Percentiles rank a stretch among this genome's conserved stretches.
phyloP scores from a whole-genome alignment of 2,113 vertebrate genomes.

The Corydoras sp. region DNA sequence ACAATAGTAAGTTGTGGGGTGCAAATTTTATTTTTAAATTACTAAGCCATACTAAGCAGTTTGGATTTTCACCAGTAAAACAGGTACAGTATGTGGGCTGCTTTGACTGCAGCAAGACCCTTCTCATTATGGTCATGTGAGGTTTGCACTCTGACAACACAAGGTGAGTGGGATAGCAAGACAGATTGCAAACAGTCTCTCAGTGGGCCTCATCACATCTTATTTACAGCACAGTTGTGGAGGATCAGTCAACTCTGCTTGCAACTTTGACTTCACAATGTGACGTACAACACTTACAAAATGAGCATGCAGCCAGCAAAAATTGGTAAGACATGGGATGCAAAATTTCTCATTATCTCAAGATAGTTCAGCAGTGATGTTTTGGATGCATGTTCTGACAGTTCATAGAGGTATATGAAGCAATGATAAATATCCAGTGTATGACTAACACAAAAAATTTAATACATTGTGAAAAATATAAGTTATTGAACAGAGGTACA shows the following conservation, averaged over 20 bases:
- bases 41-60: too few species aligned
- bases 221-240: constrained; percentile 60
- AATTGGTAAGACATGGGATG: constrained; percentile 1
- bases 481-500: too few species aligned
- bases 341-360: constrained; percentile 15
- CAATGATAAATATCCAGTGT: too few species aligned
- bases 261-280: not conserved
- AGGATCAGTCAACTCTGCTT: not conserved
- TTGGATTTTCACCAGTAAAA: too few species aligned
- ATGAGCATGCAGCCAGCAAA: not conserved
- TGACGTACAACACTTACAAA: not conserved
- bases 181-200: not conserved
- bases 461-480: too few species aligned
- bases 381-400: too few species aligned
- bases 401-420: too few species aligned
- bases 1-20: too few species aligned
- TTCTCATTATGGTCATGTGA: constrained; percentile 13
- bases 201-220: constrained; percentile 50
- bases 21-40: too few species aligned
- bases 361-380: not conserved
- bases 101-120: not conserved
- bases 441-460: too few species aligned
- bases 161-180: not conserved
- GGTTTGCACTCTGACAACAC: not conserved
- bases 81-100: too few species aligned